phyloP scores from a whole-genome alignment of 35 echinoderm and acorn worm genomes.

The Apostichopus californicus region DNA sequence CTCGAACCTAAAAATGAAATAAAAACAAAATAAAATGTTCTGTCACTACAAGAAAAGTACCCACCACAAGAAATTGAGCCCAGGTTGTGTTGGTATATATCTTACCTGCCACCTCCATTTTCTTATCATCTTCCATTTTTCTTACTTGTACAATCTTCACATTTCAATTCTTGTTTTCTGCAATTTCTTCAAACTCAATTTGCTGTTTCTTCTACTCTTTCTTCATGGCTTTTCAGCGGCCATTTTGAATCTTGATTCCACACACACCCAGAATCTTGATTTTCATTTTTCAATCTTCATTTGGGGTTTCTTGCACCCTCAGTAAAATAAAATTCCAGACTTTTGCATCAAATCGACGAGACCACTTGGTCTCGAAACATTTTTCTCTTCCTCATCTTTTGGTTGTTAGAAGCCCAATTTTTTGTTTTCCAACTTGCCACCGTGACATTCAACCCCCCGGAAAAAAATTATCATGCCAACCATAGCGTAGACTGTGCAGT shows the following conservation, averaged over 20 bases:
- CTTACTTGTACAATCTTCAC: slow-evolving; percentile 8
- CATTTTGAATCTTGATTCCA: slow-evolving; percentile 19
- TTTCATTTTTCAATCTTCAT: slow-evolving; percentile 7
- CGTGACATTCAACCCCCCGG: neutral
- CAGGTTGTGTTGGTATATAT: neutral
- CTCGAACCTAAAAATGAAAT: too few relatives aligned
- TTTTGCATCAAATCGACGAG: neutral
- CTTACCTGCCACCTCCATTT: slow-evolving; percentile 17
- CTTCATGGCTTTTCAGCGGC: slow-evolving; percentile 15
- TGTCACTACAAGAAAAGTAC: neutral
- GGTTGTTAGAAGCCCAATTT: too few relatives aligned
- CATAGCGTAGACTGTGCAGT: too few relatives aligned
- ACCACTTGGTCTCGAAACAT: neutral
- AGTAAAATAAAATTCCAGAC: neutral
- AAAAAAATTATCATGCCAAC: too few relatives aligned
- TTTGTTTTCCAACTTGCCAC: neutral
- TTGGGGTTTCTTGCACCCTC: neutral
- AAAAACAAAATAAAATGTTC: too few relatives aligned
- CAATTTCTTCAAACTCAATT: slow-evolving; percentile 8
- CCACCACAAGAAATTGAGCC: slow-evolving; percentile 9
- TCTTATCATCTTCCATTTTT: slow-evolving; percentile 15
- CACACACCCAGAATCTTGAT: neutral
- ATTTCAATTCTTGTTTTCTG: slow-evolving; percentile 6
- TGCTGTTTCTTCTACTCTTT: neutral
- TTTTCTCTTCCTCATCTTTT: neutral